Evolutionary conservation across 2,113 vertebrate species (phyloP).

Genomic region (Sapajus apella): DNA sequence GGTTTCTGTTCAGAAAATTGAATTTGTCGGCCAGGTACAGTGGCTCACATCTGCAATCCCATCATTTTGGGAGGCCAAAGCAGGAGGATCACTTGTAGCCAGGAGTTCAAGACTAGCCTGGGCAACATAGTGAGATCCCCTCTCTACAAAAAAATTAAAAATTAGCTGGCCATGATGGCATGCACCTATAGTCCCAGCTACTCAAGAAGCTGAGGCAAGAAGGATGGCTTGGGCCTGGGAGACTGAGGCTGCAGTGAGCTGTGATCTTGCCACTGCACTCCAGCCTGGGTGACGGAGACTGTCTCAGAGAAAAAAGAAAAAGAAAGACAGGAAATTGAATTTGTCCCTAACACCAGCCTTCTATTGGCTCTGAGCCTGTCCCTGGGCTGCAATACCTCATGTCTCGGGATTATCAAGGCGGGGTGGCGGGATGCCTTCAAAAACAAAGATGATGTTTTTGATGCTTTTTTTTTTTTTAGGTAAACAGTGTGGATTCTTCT

Average conservation of each 20-base stretch:
- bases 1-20: background rate
- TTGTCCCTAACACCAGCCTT: background rate
- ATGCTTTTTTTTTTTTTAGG: background rate
- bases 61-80: no score
- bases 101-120: no score
- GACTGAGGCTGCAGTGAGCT: no score
- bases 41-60: no score
- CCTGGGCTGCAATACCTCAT: background rate
- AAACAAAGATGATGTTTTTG: background rate
- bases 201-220: no score
- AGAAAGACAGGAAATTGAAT: background rate
- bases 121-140: no score
- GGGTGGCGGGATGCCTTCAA: background rate
- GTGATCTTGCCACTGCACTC: no score
- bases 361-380: background rate
- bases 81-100: no score
- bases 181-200: no score
- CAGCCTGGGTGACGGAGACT: background rate
- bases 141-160: no score
- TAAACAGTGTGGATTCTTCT: background rate
- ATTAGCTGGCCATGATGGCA: no score
- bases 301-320: background rate
- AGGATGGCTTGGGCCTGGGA: no score
- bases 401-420: background rate
- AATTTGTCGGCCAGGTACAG: background rate